phyloP scores from a whole-genome alignment of 2,888 invertebrate genomes.

The Cinara cedri region DNA sequence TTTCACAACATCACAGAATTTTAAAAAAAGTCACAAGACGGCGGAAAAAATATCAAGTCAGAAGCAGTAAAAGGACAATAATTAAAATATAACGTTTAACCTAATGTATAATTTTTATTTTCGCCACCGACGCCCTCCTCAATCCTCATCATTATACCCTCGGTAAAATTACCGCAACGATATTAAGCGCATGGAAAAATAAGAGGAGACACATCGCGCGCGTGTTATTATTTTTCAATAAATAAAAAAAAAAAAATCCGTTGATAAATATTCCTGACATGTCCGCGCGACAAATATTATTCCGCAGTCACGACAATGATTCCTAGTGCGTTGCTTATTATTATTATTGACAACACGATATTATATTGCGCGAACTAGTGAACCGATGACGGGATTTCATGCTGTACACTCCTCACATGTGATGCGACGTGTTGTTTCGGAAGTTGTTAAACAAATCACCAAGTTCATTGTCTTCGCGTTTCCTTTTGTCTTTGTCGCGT shows the following conservation, averaged over 20 bases:
- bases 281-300: conserved; percentile 37
- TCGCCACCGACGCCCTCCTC: no score
- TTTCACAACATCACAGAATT: no score
- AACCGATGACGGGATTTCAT: conserved; percentile 32
- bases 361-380: background rate
- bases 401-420: conserved; percentile 33
- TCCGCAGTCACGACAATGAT: conserved; percentile 42
- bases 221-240: background rate
- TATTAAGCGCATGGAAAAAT: no score
- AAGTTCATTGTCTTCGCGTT: conserved; percentile 56
- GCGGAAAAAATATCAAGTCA: no score
- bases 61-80: no score
- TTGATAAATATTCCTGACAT: conserved; percentile 24
- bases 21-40: no score
- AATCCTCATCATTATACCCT: no score
- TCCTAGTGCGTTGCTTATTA: conserved; percentile 29
- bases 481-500: conserved; percentile 47
- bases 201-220: no score
- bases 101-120: no score
- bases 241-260: no score
- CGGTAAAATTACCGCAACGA: no score
- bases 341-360: conserved; percentile 39
- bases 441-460: conserved; percentile 55
- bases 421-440: conserved; percentile 24
- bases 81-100: no score